A percentile compares a stretch with the other conserved stretches of the same genome.
These are phyloP conservation scores for Pteromalus puparum DNA, from an alignment of 1,140 invertebrate species.

Conservation along the genomic window DNA sequence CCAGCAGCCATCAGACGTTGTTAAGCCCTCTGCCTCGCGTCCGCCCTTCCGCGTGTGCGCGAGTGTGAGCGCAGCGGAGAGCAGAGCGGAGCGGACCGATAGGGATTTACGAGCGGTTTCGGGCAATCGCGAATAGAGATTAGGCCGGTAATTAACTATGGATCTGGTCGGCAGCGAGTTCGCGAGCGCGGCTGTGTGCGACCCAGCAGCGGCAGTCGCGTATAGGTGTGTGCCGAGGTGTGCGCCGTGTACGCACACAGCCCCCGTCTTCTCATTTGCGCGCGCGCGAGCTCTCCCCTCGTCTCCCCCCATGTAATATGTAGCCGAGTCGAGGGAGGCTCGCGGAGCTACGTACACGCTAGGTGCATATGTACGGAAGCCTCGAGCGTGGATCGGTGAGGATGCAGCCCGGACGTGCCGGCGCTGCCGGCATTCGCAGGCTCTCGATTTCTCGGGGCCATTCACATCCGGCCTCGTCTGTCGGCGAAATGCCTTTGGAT, in stretches of 20 bases:
- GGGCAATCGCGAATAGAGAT: slow-evolving; percentile 76
- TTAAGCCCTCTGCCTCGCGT: slow-evolving; percentile 29
- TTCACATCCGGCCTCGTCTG: too few species aligned
- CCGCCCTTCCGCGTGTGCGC: not conserved
- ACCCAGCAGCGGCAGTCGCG: not conserved
- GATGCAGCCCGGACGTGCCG: too few species aligned
- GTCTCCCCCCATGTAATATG: slow-evolving; percentile 27
- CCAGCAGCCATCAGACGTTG: slow-evolving; percentile 34
- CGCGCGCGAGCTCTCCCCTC: not conserved
- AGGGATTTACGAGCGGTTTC: slow-evolving; percentile 76
- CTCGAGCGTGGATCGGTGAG: not conserved
- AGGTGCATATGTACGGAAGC: slow-evolving; percentile 52
- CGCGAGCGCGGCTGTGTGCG: not conserved
- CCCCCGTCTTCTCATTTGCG: not conserved
- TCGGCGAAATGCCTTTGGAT: too few species aligned
- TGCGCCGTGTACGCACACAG: not conserved
- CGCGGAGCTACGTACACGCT: slow-evolving; percentile 38
- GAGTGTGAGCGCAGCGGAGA: not conserved
- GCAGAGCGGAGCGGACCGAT: slow-evolving; percentile 67
- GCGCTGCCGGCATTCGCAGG: too few species aligned
- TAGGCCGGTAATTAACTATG: slow-evolving; percentile 76
- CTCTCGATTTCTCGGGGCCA: too few species aligned
- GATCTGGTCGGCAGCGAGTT: slow-evolving; percentile 59
- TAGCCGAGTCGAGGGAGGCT: slow-evolving; percentile 46
- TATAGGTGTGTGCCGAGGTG: slow-evolving; percentile 29